Conservation (phyloP, 2,888 invertebrate species). For the Fragum whitleyi region DNA sequence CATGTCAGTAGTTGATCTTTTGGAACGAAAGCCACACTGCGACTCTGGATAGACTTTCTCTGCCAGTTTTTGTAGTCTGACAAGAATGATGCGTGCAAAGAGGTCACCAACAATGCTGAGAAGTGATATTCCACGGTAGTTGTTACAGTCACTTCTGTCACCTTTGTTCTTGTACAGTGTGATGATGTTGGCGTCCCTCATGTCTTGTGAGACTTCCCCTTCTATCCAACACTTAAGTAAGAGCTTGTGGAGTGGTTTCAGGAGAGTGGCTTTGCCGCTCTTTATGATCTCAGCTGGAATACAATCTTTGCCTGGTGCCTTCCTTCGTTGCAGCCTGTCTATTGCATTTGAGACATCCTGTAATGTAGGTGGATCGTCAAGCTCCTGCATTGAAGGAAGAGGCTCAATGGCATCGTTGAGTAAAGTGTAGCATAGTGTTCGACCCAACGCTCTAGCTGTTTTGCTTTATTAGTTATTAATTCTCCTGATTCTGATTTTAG, state of each 20-base stretch:
- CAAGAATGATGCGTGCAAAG: slow-evolving; percentile 19
- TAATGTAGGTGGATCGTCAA: slow-evolving; percentile 12
- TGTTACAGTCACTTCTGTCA: slow-evolving; percentile 55
- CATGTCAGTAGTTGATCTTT: no score
- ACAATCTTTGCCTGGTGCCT: slow-evolving; percentile 16
- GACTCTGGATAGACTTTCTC: slow-evolving; percentile 58
- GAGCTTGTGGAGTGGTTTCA: slow-evolving; percentile 22
- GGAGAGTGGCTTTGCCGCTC: slow-evolving; percentile 6
- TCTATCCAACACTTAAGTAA: slow-evolving; percentile 23
- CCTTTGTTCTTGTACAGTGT: slow-evolving; percentile 65
- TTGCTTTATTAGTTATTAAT: neutral
- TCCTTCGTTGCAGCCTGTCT: slow-evolving; percentile 10
- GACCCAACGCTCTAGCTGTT: slow-evolving; percentile 20
- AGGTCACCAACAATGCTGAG: slow-evolving; percentile 50
- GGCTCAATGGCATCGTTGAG: neutral
- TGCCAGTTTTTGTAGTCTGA: slow-evolving; percentile 38
- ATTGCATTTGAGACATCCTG: neutral
- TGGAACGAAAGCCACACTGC: slow-evolving; percentile 58
- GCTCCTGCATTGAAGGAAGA: slow-evolving; percentile 11
- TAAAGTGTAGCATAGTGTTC: slow-evolving; percentile 28
- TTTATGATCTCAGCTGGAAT: slow-evolving; percentile 26
- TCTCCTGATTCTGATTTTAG: slow-evolving; percentile 11
- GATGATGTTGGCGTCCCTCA: slow-evolving; percentile 52
- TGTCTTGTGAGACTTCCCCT: slow-evolving; percentile 49
- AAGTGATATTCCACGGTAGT: slow-evolving; percentile 60